phyloP scores from a whole-genome alignment of 2,797 vertebrate species.

The Anabas testudineus region DNA sequence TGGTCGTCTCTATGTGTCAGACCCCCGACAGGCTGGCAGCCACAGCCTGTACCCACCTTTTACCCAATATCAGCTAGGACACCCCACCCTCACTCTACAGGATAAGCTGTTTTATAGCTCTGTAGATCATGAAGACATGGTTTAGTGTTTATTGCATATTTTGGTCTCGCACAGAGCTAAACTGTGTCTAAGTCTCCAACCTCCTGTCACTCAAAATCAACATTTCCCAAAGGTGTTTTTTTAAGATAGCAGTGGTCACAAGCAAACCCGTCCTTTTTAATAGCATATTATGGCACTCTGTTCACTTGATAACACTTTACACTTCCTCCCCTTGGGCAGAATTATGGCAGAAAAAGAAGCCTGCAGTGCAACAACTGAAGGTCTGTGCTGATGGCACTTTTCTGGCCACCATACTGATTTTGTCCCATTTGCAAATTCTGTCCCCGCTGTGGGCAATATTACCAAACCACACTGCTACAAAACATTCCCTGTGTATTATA shows the following conservation, averaged over 20 bases:
- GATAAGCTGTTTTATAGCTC: background rate
- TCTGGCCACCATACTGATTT: slow-evolving; percentile 54
- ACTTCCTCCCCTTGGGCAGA: slow-evolving; percentile 22
- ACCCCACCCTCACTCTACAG: too few relatives aligned
- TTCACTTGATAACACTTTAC: slow-evolving; percentile 32
- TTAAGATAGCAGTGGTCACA: background rate
- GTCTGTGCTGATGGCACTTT: slow-evolving; percentile 46
- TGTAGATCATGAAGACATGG: background rate
- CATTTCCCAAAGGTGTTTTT: background rate
- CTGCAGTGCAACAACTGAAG: slow-evolving; percentile 20
- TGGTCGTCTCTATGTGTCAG: too few relatives aligned
- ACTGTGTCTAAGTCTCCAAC: background rate
- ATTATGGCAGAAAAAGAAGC: slow-evolving; percentile 17
- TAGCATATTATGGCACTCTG: background rate
- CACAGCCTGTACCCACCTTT: too few relatives aligned
- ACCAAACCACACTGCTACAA: slow-evolving; percentile 13
- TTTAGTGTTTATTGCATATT: background rate
- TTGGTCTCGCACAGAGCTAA: background rate
- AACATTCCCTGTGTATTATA: slow-evolving; percentile 16
- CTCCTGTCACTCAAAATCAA: background rate
- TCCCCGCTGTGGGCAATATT: slow-evolving; percentile 59
- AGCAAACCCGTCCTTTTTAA: slow-evolving; percentile 3
- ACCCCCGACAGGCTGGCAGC: too few relatives aligned
- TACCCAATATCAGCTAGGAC: too few relatives aligned
- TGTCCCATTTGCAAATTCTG: slow-evolving; percentile 57